A percentile compares a stretch with the other conserved stretches of the same genome.
phyloP scores from a whole-genome alignment of 1,140 invertebrate genomes.

The Drosophila repleta region DNA sequence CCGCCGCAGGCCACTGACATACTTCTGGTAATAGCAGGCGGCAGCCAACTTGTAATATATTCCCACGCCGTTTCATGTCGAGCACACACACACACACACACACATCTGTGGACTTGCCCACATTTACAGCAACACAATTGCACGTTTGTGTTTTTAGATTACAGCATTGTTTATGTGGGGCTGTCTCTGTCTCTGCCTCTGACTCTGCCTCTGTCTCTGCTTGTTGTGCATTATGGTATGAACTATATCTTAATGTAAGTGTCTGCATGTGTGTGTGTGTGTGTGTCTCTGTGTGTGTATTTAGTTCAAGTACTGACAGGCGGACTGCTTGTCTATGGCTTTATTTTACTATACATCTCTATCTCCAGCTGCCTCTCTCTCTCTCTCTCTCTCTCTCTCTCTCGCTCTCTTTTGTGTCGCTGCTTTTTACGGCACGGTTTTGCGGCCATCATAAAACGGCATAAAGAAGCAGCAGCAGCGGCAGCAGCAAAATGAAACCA shows the following conservation, averaged over 20 bases:
- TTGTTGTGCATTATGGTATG: slow-evolving; percentile 40
- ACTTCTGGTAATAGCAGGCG: slow-evolving; percentile 65
- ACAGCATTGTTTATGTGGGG: slow-evolving; percentile 67
- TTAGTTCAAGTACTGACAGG: slow-evolving; percentile 36
- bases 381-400: slow-evolving; percentile 29
- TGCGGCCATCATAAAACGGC: slow-evolving; percentile 75
- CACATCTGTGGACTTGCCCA: not conserved
- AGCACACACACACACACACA: slow-evolving; percentile 19
- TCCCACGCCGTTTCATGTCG: slow-evolving; percentile 71
- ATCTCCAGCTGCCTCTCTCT: slow-evolving; percentile 29
- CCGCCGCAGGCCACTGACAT: slow-evolving; percentile 64
- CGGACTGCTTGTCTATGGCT: slow-evolving; percentile 68
- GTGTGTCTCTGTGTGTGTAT: slow-evolving; percentile 18
- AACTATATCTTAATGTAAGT: slow-evolving; percentile 48
- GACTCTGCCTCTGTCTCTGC: not conserved
- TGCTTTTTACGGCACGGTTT: slow-evolving; percentile 61
- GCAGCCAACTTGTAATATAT: slow-evolving; percentile 81
- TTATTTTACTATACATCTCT: slow-evolving; percentile 63
- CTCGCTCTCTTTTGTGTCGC: slow-evolving; percentile 14
- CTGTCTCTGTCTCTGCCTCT: not conserved
- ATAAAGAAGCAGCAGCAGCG: slow-evolving; percentile 59
- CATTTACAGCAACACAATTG: slow-evolving; percentile 56
- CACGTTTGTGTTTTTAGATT: slow-evolving; percentile 78
- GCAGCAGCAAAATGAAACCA: slow-evolving; percentile 70
- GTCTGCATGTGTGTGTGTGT: slow-evolving; percentile 18